Percentiles rank a stretch among this genome's conserved stretches.
phyloP scores from a whole-genome alignment of 1,140 invertebrate species.

The Panagrolaimus sp. region DNA sequence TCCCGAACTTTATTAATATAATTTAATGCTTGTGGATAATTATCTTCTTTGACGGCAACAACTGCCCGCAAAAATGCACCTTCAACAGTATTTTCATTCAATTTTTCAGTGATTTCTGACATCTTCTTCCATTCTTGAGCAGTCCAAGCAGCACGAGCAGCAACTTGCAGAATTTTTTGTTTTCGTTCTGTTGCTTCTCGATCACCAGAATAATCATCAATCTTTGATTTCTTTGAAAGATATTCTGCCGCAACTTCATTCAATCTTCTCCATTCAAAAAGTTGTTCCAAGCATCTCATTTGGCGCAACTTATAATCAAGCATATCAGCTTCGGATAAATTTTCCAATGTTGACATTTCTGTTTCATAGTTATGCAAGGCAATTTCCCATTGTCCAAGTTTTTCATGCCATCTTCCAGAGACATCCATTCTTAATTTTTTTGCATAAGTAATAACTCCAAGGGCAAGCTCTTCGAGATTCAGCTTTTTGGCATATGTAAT shows the following conservation, averaged over 20 bases:
- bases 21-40: constrained; percentile 69
- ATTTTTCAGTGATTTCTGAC: constrained; percentile 68
- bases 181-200: constrained; percentile 23
- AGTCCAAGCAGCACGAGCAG: constrained; percentile 89
- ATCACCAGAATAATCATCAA: constrained; percentile 15
- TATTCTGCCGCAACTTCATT: constrained; percentile 32
- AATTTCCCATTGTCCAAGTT: constrained; percentile 95
- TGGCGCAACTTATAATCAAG: constrained; percentile 79
- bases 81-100: constrained; percentile 82
- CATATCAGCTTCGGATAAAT: constrained; percentile 15
- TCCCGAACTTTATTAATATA: constrained; percentile 69
- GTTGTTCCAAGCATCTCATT: constrained; percentile 90
- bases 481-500: constrained; percentile 79
- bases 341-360: constrained; percentile 55
- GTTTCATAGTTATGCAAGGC: constrained; percentile 77
- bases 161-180: constrained; percentile 78
- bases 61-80: constrained; percentile 91
- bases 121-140: constrained; percentile 75
- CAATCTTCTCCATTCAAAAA: constrained; percentile 81
- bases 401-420: constrained; percentile 89
- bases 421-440: neutral
- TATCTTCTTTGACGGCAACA: constrained; percentile 78
- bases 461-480: constrained; percentile 93
- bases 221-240: constrained; percentile 9
- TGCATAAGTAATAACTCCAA: constrained; percentile 66